These are phyloP conservation scores for Caenorhabditis auriculariae DNA, from an alignment of 2,888 invertebrate species.

Conservation along the genomic window DNA sequence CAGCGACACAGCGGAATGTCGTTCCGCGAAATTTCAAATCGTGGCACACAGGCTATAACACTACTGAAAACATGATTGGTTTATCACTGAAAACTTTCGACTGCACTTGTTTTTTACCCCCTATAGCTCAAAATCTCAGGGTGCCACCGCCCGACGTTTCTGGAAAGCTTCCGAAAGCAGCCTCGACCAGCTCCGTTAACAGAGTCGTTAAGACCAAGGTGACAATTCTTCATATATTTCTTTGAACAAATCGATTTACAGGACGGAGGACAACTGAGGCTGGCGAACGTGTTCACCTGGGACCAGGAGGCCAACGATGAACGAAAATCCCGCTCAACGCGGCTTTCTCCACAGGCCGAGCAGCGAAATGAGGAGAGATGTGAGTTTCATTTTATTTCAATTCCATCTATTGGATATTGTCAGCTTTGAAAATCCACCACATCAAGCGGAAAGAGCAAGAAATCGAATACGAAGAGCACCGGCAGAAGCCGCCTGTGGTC, in stretches of 20 bases:
- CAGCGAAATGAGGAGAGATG: slow-evolving; percentile 29
- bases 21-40: too few relatives aligned
- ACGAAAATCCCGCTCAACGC: slow-evolving; percentile 10
- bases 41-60: too few relatives aligned
- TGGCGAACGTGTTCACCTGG: slow-evolving; percentile 53
- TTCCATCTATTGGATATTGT: too few relatives aligned
- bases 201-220: slow-evolving; percentile 39
- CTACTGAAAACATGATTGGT: too few relatives aligned
- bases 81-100: too few relatives aligned
- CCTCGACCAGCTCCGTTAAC: slow-evolving; percentile 55
- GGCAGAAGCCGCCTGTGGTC: slow-evolving; percentile 33
- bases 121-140: slow-evolving; percentile 1
- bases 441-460: slow-evolving; percentile 24
- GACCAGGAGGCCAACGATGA: slow-evolving; percentile 35
- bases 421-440: too few relatives aligned
- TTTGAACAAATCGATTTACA: slow-evolving; percentile 9
- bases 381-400: too few relatives aligned
- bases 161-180: slow-evolving; percentile 45
- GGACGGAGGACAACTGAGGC: slow-evolving; percentile 50
- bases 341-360: slow-evolving; percentile 34
- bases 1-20: too few relatives aligned
- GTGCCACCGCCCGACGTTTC: slow-evolving; percentile 25
- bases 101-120: not conserved
- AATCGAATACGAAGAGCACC: slow-evolving; percentile 31
- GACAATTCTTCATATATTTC: not conserved